Evolutionary conservation across 1,140 invertebrate species (phyloP).

Genomic region (Saccostrea glomerata): DNA sequence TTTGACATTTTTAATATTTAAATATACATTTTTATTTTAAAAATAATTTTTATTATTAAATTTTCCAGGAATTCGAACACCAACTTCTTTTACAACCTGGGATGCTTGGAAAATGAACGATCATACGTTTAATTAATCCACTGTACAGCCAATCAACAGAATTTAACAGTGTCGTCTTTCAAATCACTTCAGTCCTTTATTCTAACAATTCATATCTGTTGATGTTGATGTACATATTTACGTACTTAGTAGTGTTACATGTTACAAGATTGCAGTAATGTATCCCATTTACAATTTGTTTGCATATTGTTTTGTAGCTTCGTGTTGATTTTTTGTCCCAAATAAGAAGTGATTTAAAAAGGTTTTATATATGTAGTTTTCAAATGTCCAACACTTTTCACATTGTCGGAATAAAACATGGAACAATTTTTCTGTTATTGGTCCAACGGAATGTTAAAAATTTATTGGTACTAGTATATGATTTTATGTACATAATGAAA

Average conservation of each 20-base stretch:
- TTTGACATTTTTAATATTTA: background rate
- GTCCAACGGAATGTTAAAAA: background rate
- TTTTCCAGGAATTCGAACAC: background rate
- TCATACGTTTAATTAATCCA: background rate
- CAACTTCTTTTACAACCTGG: background rate
- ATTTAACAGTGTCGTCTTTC: background rate
- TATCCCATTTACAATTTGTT: too few species aligned
- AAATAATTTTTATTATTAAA: background rate
- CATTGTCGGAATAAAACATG: too few species aligned
- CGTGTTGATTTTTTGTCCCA: too few species aligned
- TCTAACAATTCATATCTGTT: too few species aligned
- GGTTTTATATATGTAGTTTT: too few species aligned
- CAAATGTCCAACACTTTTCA: too few species aligned
- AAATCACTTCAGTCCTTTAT: background rate
- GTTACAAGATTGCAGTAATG: too few species aligned
- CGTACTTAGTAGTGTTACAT: too few species aligned
- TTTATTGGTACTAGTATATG: background rate
- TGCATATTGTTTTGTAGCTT: too few species aligned
- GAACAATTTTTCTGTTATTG: too few species aligned
- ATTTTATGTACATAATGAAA: constrained; percentile 17
- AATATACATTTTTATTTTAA: background rate
- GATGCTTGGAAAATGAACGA: background rate
- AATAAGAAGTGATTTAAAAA: too few species aligned
- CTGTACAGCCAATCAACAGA: background rate
- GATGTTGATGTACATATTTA: too few species aligned